Conservation (phyloP, 1,140 invertebrate genomes). For the Diachasmimorpha longicaudata region DNA sequence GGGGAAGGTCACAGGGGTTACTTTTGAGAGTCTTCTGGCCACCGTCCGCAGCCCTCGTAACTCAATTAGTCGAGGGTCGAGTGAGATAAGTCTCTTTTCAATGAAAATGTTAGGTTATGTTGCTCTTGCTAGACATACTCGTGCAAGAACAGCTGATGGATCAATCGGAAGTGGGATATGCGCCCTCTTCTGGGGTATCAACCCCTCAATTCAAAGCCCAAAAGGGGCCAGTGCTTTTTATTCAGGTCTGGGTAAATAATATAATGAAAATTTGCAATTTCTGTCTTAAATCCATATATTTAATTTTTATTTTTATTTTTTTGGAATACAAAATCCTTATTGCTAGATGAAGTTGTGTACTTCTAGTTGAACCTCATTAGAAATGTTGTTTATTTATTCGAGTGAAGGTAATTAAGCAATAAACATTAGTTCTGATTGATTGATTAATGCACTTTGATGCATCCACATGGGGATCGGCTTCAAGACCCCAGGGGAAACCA, state of each 20-base stretch:
- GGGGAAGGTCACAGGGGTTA: not conserved
- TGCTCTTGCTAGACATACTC: not conserved
- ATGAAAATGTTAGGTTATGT: slow-evolving; percentile 13
- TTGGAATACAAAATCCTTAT: too few relatives aligned
- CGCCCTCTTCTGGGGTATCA: too few relatives aligned
- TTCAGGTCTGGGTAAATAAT: too few relatives aligned
- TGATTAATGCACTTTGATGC: not conserved
- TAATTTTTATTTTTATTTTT: too few relatives aligned
- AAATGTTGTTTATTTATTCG: not conserved
- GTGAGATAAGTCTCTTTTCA: not conserved
- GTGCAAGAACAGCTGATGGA: not conserved
- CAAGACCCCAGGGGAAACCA: slow-evolving; percentile 30
- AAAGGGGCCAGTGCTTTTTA: too few relatives aligned
- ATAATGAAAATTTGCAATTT: not conserved
- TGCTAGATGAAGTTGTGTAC: too few relatives aligned
- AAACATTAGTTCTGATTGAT: not conserved
- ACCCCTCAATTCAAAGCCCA: too few relatives aligned
- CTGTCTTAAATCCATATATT: too few relatives aligned
- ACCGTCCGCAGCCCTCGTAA: not conserved
- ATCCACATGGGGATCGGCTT: not conserved
- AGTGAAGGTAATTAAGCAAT: not conserved
- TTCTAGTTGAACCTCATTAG: too few relatives aligned
- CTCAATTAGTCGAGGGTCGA: not conserved
- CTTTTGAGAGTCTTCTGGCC: not conserved
- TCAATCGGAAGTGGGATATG: not conserved